Percentiles rank a stretch among this genome's conserved stretches.
phyloP scores from a whole-genome alignment of 2,888 invertebrate species.

The Luperina testacea region DNA sequence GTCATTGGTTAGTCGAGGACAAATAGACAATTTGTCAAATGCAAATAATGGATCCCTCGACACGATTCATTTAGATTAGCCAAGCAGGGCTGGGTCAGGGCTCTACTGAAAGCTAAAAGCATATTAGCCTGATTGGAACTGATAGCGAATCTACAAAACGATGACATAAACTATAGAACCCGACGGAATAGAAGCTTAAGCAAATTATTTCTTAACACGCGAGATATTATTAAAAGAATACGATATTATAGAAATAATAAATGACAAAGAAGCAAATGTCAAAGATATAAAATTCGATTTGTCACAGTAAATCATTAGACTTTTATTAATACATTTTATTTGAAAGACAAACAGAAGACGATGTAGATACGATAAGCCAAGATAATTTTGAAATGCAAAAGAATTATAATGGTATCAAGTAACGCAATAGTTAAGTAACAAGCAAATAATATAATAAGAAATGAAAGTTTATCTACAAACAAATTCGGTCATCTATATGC shows the following conservation, averaged over 20 bases:
- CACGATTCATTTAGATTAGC: slow-evolving; percentile 60
- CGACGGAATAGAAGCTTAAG: slow-evolving; percentile 1
- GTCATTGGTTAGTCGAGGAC: slow-evolving; percentile 46
- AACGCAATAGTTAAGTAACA: slow-evolving; percentile 7
- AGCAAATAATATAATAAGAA: slow-evolving; percentile 14
- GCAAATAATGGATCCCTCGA: slow-evolving; percentile 58
- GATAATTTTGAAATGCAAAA: slow-evolving; percentile 1
- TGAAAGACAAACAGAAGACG: slow-evolving; percentile 5
- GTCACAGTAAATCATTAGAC: not conserved
- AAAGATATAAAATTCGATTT: slow-evolving; percentile 3
- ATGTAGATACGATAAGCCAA: not conserved
- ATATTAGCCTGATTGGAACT: slow-evolving; percentile 50
- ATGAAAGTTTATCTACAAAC: slow-evolving; percentile 28
- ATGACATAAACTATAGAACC: slow-evolving; percentile 2
- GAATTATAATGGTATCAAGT: slow-evolving; percentile 1
- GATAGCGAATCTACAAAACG: slow-evolving; percentile 32
- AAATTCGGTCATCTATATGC: slow-evolving; percentile 49
- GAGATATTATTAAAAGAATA: slow-evolving; percentile 19
- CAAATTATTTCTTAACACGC: slow-evolving; percentile 26
- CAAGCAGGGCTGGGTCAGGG: slow-evolving; percentile 58
- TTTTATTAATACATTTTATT: slow-evolving; percentile 1
- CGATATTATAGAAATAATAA: not conserved
- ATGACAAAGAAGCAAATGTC: slow-evolving; percentile 21
- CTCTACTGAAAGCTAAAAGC: slow-evolving; percentile 53
- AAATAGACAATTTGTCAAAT: slow-evolving; percentile 57